Percentiles rank a stretch among this genome's conserved stretches.
Conservation (phyloP, 2,797 vertebrate genomes). For the Paguma larvata region DNA sequence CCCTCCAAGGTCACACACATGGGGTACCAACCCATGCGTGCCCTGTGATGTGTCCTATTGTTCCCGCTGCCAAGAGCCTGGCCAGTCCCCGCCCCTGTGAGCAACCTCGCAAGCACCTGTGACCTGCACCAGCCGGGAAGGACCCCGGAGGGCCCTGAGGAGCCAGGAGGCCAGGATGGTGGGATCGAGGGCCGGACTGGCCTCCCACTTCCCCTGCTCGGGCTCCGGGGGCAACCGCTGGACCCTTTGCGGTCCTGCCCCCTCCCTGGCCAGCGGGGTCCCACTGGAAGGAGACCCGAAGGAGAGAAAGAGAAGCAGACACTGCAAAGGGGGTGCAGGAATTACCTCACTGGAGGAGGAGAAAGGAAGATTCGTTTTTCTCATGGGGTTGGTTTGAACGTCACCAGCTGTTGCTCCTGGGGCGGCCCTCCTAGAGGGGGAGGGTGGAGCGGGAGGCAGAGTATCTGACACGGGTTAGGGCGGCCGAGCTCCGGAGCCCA, state of each 20-base stretch:
- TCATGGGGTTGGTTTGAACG: neutral
- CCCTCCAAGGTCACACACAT: neutral
- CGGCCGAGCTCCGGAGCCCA: too few relatives aligned
- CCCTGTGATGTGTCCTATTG: rapidly evolving
- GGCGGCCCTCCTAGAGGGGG: neutral
- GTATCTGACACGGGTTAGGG: rapidly evolving
- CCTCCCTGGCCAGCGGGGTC: rapidly evolving
- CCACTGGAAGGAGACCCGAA: neutral
- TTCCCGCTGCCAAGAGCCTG: rapidly evolving
- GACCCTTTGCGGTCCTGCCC: neutral
- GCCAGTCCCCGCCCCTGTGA: rapidly evolving
- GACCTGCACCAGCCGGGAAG: neutral
- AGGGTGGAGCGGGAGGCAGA: neutral
- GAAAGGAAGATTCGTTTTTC: neutral
- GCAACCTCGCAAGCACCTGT: neutral
- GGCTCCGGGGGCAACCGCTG: rapidly evolving
- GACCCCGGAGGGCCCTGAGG: neutral
- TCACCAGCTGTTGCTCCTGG: neutral
- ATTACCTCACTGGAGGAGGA: neutral
- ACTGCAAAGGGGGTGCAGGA: neutral
- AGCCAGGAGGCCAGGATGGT: too few relatives aligned
- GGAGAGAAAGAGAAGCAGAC: neutral
- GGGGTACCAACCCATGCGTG: neutral
- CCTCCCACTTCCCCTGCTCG: neutral
- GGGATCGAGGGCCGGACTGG: neutral